phyloP scores from a whole-genome alignment of 2,797 vertebrate genomes.

The Peromyscus attwateri region DNA sequence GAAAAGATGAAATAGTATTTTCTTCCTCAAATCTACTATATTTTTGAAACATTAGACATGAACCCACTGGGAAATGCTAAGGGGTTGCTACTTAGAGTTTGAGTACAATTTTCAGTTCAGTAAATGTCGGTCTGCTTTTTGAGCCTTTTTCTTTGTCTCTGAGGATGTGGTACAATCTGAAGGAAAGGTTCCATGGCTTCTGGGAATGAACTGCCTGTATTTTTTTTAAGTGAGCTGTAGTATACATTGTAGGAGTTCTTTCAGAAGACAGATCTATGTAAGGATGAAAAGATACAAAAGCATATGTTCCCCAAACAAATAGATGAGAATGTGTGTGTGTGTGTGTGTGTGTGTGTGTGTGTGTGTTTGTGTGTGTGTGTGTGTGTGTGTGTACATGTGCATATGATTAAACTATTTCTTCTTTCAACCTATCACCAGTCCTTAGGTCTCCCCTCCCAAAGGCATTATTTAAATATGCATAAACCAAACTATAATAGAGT shows the following conservation, averaged over 20 bases:
- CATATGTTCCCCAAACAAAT: conserved; percentile 23
- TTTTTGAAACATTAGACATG: conserved; percentile 58
- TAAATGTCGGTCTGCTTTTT: conserved; percentile 63
- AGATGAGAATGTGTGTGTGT: neutral
- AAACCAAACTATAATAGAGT: conserved; percentile 67
- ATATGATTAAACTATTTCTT: conserved; percentile 75
- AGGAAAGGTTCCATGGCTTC: fast-evolving
- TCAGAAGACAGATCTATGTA: neutral
- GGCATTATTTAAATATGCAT: conserved; percentile 82
- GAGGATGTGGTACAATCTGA: neutral
- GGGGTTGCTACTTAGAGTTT: conserved; percentile 65
- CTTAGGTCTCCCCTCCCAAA: conserved; percentile 65
- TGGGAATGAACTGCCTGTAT: conserved; percentile 15
- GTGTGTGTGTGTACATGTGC: neutral
- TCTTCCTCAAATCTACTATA: conserved; percentile 21
- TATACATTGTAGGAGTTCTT: neutral
- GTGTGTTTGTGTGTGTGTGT: neutral
- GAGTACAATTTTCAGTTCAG: conserved; percentile 72
- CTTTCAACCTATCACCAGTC: conserved; percentile 62
- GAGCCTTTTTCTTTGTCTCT: neutral
- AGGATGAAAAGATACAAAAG: neutral
- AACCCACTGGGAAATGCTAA: conserved; percentile 58
- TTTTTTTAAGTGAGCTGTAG: neutral
- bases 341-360: no score
- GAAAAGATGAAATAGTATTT: conserved; percentile 26